Percentiles rank a stretch among this genome's conserved stretches.
These are phyloP conservation scores for Agonopterix alstromeriana DNA, from an alignment of 2,888 invertebrate genomes.

Conservation along the genomic window DNA sequence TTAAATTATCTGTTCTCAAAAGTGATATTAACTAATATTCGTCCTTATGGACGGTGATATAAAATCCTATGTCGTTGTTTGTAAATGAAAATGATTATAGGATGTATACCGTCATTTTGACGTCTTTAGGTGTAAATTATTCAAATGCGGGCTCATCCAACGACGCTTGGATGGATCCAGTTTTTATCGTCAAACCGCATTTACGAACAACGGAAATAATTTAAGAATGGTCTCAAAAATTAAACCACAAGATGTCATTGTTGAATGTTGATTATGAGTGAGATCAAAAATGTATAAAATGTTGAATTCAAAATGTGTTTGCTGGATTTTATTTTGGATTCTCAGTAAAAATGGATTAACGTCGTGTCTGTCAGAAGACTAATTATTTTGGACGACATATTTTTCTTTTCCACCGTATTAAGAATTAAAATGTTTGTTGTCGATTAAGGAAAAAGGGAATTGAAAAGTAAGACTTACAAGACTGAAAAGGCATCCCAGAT, in stretches of 20 bases:
- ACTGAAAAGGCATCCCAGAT: no score
- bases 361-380: no score
- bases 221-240: slow-evolving; percentile 47
- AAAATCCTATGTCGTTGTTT: no score
- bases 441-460: no score
- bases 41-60: no score
- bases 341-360: no score
- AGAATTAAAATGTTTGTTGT: no score
- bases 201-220: slow-evolving; percentile 59
- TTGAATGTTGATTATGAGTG: slow-evolving; percentile 34
- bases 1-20: slow-evolving; percentile 13
- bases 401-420: no score
- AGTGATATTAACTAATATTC: not conserved
- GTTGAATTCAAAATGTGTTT: not conserved
- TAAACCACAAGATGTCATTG: slow-evolving; percentile 42
- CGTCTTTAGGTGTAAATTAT: slow-evolving; percentile 72
- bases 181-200: slow-evolving; percentile 54
- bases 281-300: slow-evolving; percentile 11
- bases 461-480: no score
- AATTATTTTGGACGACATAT: no score
- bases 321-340: not conserved
- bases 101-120: slow-evolving; percentile 37
- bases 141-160: slow-evolving; percentile 58
- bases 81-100: slow-evolving; percentile 7
- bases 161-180: slow-evolving; percentile 47